phyloP scores from a whole-genome alignment of 2,888 invertebrate species.

The Entomobrya multifasciata region DNA sequence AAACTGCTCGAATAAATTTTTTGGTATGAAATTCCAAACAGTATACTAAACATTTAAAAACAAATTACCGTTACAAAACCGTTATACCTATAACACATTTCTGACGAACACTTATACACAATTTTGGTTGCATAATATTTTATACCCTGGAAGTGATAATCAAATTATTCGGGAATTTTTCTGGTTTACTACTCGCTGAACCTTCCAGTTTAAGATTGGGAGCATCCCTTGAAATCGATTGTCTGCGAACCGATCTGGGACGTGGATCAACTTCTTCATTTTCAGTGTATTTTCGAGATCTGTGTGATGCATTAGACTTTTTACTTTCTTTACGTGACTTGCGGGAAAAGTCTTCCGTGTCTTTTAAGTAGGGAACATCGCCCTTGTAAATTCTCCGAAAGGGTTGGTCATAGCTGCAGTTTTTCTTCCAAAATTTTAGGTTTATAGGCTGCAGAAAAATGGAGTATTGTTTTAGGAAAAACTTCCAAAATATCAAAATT shows the following conservation, averaged over 20 bases:
- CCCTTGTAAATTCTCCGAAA: constrained; percentile 74
- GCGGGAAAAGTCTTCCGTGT: not conserved
- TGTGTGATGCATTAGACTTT: too few species aligned
- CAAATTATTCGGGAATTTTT: constrained; percentile 58
- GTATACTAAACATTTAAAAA: constrained; percentile 87
- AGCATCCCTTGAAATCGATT: constrained; percentile 1
- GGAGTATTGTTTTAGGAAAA: too few species aligned
- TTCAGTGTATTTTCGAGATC: not conserved
- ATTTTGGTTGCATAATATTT: not conserved
- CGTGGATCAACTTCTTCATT: not conserved
- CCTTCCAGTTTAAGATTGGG: too few species aligned
- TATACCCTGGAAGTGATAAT: constrained; percentile 64
- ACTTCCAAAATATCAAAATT: too few species aligned
- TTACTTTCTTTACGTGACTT: not conserved
- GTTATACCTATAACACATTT: too few species aligned
- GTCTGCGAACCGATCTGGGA: constrained; percentile 23
- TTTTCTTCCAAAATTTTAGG: constrained; percentile 2
- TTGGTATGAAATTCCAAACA: constrained; percentile 89
- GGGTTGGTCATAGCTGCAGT: not conserved
- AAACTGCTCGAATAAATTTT: constrained; percentile 92
- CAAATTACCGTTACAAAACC: too few species aligned
- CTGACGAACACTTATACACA: too few species aligned
- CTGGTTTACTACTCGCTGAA: too few species aligned
- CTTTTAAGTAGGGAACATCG: constrained; percentile 66
- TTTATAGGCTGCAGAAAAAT: not conserved